Conservation (phyloP, 2,888 invertebrate species). For the Busseola fusca region DNA sequence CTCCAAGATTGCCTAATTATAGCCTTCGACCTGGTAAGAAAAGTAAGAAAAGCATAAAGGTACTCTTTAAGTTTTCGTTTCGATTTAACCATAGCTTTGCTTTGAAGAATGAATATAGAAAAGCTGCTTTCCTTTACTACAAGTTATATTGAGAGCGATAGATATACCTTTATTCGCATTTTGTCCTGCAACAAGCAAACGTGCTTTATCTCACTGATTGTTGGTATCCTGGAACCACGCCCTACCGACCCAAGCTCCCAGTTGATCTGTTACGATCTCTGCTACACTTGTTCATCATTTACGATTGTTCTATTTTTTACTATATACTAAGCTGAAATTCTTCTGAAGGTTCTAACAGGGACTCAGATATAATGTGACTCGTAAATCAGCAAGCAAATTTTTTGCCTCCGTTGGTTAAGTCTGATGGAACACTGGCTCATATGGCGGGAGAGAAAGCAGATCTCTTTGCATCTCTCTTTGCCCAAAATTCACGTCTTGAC, state of each 20-base stretch:
- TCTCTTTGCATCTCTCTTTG: no score
- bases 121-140: no score
- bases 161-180: neutral
- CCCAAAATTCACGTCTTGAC: no score
- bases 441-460: no score
- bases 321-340: conserved; percentile 12
- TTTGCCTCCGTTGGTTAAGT: no score
- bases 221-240: neutral
- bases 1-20: neutral
- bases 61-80: no score
- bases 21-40: neutral
- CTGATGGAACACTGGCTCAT: no score
- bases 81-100: neutral
- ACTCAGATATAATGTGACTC: conserved; percentile 16
- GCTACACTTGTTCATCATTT: no score
- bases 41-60: neutral
- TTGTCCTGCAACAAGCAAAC: no score
- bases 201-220: neutral
- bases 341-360: conserved; percentile 2
- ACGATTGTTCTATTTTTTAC: neutral
- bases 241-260: conserved; percentile 1
- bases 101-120: neutral
- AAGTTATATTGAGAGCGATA: neutral
- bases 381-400: conserved; percentile 13
- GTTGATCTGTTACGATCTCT: conserved; percentile 13